Base-by-base conservation (phyloP, 2,113 vertebrate genomes). In the Numida meleagris region DNA sequence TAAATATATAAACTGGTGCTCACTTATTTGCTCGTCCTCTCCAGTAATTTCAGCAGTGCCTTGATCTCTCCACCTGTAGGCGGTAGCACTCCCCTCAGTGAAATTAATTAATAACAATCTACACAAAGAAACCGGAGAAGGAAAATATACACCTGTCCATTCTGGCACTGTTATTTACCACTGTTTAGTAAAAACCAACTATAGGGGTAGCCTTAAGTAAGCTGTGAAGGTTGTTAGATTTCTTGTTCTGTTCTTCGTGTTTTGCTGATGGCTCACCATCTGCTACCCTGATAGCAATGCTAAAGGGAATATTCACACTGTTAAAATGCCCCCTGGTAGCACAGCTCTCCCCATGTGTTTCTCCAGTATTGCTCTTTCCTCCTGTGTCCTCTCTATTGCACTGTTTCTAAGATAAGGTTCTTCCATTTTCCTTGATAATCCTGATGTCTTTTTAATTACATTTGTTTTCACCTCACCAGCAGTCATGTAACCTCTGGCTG, bases 191-290 rank as follows among this genome's bases (percentile, higher is more conserved):
- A 93, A 90, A 96, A 62, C 27, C 72, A 95, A 42, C 72, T 59
- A 77, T 61, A 88, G 66, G 78, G 5, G 21, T 55, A 55, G 12
- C 34, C 43, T 89, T 70, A 94, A 75, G 53, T 83, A 82, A 95
- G 86, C 90, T 95, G 66, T 82, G 94, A 94, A 94, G 85, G 92
- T 86, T 95, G 79, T 70, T 96, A 84, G 67, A 86, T 88, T 93
- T 96, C 27, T 53, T 53, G 51, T 29, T 53, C 27, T 53, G 51
- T 53, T 53, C 90, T 94, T 96, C 46, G 45, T 66, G 38, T 94
- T 96, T 90, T 71, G 50, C 51, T 86, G 86, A 93, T 74, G 25
- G 7, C 85, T 86, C 82, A 53, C 96, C 94, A 96, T 97, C 95
- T 97, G 93, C 48, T 91, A 66, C 57, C 33, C 80, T 91, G 86